Evolutionary conservation across 1,140 invertebrate species (phyloP).

Genomic region (Ericerus pela): DNA sequence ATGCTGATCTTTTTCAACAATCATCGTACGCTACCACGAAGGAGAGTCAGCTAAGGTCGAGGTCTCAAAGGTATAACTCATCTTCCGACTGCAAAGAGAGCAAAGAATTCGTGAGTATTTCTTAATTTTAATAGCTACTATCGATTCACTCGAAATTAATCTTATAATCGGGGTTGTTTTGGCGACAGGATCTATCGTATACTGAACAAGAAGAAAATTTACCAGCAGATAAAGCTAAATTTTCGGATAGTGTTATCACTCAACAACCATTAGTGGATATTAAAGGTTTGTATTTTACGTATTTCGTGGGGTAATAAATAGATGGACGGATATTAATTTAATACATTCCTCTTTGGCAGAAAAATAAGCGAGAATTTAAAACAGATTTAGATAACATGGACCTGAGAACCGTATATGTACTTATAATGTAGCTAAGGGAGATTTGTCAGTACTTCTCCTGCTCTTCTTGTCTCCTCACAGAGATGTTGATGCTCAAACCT

Average conservation of each 20-base stretch:
- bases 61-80: slow-evolving; percentile 42
- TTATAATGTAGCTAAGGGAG: too few relatives aligned
- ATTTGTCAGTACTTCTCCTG: too few relatives aligned
- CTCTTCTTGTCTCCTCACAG: too few relatives aligned
- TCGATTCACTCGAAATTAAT: not conserved
- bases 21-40: slow-evolving; percentile 59
- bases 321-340: too few relatives aligned
- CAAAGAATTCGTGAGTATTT: slow-evolving; percentile 47
- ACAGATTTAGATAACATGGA: too few relatives aligned
- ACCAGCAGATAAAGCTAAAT: not conserved
- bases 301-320: too few relatives aligned
- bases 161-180: not conserved
- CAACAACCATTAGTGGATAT: not conserved
- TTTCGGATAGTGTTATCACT: not conserved
- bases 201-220: not conserved
- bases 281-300: not conserved
- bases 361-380: too few relatives aligned
- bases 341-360: too few relatives aligned
- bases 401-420: too few relatives aligned
- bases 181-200: not conserved
- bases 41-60: slow-evolving; percentile 59
- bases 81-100: slow-evolving; percentile 7
- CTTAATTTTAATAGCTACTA: not conserved
- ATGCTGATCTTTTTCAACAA: slow-evolving; percentile 66
- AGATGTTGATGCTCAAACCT: too few relatives aligned